phyloP scores from a whole-genome alignment of 2,888 invertebrate species.

The Polydrusus cervinus region DNA sequence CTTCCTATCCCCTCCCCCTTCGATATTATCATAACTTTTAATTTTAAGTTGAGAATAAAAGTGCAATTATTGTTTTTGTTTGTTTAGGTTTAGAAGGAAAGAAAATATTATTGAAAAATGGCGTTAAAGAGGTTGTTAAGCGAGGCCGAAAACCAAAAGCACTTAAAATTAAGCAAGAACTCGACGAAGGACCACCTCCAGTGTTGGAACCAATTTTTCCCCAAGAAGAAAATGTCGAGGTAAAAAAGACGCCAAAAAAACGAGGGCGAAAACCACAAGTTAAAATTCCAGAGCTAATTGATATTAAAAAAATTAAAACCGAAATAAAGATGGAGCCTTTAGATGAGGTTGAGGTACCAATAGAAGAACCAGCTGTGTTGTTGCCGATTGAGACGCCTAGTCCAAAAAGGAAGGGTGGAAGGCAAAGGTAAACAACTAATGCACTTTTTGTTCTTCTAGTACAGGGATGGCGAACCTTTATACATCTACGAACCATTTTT shows the following conservation, averaged over 20 bases:
- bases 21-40: constrained; percentile 26
- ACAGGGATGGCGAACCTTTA: no score
- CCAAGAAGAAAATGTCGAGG: constrained; percentile 59
- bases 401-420: constrained; percentile 42
- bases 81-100: constrained; percentile 56
- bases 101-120: constrained; percentile 67
- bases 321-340: constrained; percentile 49
- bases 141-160: constrained; percentile 41
- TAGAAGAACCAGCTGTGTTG: constrained; percentile 13
- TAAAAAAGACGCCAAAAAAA: constrained; percentile 58
- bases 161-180: constrained; percentile 49
- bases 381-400: constrained; percentile 12
- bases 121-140: constrained; percentile 63
- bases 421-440: constrained; percentile 26
- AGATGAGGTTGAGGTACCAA: constrained; percentile 27
- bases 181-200: constrained; percentile 61
- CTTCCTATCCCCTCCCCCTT: no score
- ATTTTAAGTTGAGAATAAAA: not conserved
- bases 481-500: no score
- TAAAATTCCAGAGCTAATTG: constrained; percentile 54
- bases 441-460: no score
- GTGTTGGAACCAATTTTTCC: constrained; percentile 67
- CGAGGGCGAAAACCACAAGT: constrained; percentile 53
- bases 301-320: constrained; percentile 60
- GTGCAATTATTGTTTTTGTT: not conserved